Percentiles rank a stretch among this genome's conserved stretches.
phyloP scores from a whole-genome alignment of 2,113 vertebrate species.

The Microcebus tavaratra region DNA sequence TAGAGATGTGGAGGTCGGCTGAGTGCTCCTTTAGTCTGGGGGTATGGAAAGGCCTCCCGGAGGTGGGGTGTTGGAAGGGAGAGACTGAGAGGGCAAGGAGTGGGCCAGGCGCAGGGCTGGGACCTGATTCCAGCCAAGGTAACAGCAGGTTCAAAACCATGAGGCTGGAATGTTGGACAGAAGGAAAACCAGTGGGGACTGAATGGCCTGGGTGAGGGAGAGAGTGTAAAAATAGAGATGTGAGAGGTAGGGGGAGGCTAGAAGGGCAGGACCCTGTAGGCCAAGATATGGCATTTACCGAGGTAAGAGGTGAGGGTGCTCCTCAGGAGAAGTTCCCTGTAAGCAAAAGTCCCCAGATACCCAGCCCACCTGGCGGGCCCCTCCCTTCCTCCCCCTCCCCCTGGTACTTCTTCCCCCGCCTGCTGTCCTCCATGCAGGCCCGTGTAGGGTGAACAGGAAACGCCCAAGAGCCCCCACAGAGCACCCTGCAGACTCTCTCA shows the following conservation, averaged over 20 bases:
- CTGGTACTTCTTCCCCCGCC: no score
- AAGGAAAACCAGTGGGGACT: neutral
- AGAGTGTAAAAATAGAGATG: neutral
- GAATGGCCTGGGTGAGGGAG: neutral
- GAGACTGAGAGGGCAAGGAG: neutral
- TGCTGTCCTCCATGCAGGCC: neutral
- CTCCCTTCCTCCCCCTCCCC: neutral
- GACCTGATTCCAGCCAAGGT: neutral
- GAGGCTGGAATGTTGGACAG: neutral
- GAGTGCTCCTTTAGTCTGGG: neutral
- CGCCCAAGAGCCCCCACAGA: neutral
- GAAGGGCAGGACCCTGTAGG: accelerated
- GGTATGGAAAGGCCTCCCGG: neutral
- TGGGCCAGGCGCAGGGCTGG: neutral
- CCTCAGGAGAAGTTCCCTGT: neutral
- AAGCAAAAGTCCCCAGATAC: neutral
- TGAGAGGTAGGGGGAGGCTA: neutral
- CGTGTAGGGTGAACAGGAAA: neutral
- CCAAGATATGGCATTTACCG: accelerated
- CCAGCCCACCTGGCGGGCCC: neutral
- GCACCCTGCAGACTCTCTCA: neutral
- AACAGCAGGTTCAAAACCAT: neutral
- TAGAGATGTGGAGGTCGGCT: neutral
- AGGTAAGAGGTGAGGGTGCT: neutral
- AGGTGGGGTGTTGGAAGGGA: neutral